Conservation (phyloP, 2,888 invertebrate genomes). For the Tiphia femorata region DNA sequence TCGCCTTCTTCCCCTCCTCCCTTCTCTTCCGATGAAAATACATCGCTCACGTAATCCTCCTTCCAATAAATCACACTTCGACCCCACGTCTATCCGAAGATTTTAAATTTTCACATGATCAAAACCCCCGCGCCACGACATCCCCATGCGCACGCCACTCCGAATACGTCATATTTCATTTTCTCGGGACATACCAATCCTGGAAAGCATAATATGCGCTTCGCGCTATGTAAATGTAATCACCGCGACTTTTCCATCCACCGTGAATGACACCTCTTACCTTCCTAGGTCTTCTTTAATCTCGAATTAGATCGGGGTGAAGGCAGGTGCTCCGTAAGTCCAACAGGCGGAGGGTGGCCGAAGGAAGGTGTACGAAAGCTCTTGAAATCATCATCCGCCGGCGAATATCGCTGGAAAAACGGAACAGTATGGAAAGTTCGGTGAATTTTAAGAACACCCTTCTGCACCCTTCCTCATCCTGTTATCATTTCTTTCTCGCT, state of each 20-base stretch:
- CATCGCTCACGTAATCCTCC: too few relatives aligned
- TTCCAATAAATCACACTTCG: too few relatives aligned
- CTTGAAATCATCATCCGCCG: constrained; percentile 21
- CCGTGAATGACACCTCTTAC: constrained; percentile 51
- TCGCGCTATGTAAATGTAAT: constrained; percentile 51
- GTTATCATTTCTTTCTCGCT: background rate
- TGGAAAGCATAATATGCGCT: background rate
- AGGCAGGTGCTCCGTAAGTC: constrained; percentile 9
- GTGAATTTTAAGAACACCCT: constrained; percentile 28
- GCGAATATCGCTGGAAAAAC: background rate
- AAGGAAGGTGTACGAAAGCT: too few relatives aligned
- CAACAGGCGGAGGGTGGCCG: constrained; percentile 13
- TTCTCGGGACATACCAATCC: background rate
- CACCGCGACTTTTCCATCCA: constrained; percentile 38
- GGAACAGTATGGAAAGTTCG: constrained; percentile 39
- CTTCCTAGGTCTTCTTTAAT: constrained; percentile 63
- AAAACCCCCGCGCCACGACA: background rate
- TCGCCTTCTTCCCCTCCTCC: too few relatives aligned
- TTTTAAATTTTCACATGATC: background rate
- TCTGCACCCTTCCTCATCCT: constrained; percentile 3
- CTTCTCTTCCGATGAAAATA: too few relatives aligned
- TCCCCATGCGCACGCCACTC: background rate
- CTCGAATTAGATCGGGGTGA: constrained; percentile 53
- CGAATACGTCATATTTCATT: constrained; percentile 19
- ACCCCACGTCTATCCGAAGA: too few relatives aligned